Percentiles rank a stretch among this genome's conserved stretches.
phyloP scores from a whole-genome alignment of 2,888 invertebrate species.

The Stenchaetothrips biformis region DNA sequence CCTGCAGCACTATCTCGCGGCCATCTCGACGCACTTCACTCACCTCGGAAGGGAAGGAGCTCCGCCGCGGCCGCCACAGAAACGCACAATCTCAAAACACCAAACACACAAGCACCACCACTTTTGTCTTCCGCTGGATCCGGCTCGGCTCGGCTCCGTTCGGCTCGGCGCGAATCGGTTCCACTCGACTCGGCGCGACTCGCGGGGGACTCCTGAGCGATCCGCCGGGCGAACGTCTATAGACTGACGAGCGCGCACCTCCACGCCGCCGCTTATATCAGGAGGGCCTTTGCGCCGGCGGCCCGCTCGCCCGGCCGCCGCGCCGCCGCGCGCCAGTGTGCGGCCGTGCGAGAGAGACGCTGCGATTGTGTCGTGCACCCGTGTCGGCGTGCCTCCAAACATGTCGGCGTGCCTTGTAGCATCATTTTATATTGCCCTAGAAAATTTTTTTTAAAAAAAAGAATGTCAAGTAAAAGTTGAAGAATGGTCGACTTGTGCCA shows the following conservation, averaged over 20 bases:
- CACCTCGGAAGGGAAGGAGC: too few species aligned
- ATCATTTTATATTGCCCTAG: too few species aligned
- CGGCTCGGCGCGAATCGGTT: background rate
- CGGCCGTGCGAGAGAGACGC: too few species aligned
- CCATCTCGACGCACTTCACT: too few species aligned
- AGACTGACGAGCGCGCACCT: slow-evolving; percentile 19
- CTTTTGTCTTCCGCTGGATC: background rate
- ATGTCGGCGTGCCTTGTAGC: too few species aligned
- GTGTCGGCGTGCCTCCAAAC: too few species aligned
- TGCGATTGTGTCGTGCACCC: too few species aligned
- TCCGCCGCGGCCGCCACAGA: too few species aligned
- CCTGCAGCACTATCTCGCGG: too few species aligned
- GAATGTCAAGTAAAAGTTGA: too few species aligned
- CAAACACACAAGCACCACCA: background rate
- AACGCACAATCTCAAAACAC: background rate
- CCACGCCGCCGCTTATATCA: background rate
- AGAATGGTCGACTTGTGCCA: too few species aligned
- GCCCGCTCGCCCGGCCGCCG: background rate
- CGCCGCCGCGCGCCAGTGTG: background rate
- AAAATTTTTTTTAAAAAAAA: too few species aligned
- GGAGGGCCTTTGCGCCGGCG: background rate
- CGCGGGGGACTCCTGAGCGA: background rate
- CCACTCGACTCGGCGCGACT: background rate
- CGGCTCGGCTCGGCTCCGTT: background rate
- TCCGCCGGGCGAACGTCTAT: background rate